Evolutionary conservation across 1,140 invertebrate species (phyloP), one percentile per base, ranked within the genome.

Genomic region (Solenopsis fugax): DNA sequence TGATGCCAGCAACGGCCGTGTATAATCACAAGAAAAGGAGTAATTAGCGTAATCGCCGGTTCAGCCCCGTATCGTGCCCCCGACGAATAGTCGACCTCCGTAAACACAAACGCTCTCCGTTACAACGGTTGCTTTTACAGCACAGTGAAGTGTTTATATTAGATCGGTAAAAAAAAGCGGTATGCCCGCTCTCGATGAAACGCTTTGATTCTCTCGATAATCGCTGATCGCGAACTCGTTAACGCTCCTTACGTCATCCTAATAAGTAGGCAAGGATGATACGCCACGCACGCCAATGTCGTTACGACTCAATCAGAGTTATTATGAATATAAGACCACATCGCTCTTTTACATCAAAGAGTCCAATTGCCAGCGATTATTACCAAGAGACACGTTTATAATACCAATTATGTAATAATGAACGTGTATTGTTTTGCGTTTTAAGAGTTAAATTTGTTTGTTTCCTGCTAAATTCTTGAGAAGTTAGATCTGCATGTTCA

Each of bases 151-250:
- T 29, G 69, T 73, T 41, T 82, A 34, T 82, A 73, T 82, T 48
- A 48, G 50, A 71, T 60, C 67, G 6, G 52, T 10, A 58, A 50
- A 58, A 72, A 81, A 41, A 37, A n/a, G 48, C n/a, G n/a, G n/a
- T n/a, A n/a, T 21, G 9, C 60, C 4, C 4, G 21, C 72, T 56
- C 37, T 52, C 48, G 50, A 87, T 75, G 69, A 65, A n/a, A 56
- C 60, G 71, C 58, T 85, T 87, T 50, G 71, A 87, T 87, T 87
- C 71, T 75, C 3, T 34, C 18, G 41, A 76, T 87, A 75, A 76
- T 85, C 18, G n/a, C 34, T 16, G 4, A 24, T 87, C 64, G 41
- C 60, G 52, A 10, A 50, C 60, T 84, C 45, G 41, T 87, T 85
- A 87, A 76, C 18, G 69, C 16, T 76, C 45, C 60, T 87, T 87